Base-by-base conservation (phyloP, 2,888 invertebrate genomes). In the Hyposoter dolosus region DNA sequence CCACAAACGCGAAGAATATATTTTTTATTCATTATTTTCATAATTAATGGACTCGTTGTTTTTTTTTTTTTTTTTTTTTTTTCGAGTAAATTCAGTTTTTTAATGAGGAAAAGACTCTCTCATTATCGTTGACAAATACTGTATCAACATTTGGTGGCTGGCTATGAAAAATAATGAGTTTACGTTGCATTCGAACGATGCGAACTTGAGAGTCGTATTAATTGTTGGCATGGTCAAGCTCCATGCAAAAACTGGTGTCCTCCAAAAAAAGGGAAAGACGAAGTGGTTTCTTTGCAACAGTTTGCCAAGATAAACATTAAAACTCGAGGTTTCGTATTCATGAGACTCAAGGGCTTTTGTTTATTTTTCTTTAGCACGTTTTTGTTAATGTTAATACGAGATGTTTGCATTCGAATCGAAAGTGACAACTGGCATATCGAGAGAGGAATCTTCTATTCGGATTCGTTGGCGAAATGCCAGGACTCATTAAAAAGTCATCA, bases 401-500 rank as follows among this genome's bases (percentile, higher is more conserved):
- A 63, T 28, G 53, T 78, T 78, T 85, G 78, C 72, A 78, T 74
- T 74, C 35, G 72, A 82, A 81, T 84, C 47, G 82, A 74, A 84
- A 84, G 76, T 32, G 82, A 78, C 84, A 78, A 82, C 82, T 69
- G 74, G 76, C 74, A 78, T 53, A 84, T 74, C 71, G 65, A 47
- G 65, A 69, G 68, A 50, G 77, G 4, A 4, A 3, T 50, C 53
- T 74, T 68, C 43, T 77, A 82, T 78, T 82, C 82, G 74, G 66
- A 74, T 82, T 15, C 35, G n/a, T 53, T 85, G 85, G 85, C 82
- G 63, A 79, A 75, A 71, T 56, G 78, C 85, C 85, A 85, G 85
- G 65, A 65, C 82, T 85, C 85, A 85, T 82, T 85, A 85, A 85
- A 85, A 85, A 85, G 82, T 82, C 75, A 85, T 85, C 82, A 82